A percentile compares a stretch with the other conserved stretches of the same genome.
These are phyloP conservation scores for Pitangus sulphuratus DNA, from an alignment of 2,797 vertebrate species.

Conservation along the genomic window DNA sequence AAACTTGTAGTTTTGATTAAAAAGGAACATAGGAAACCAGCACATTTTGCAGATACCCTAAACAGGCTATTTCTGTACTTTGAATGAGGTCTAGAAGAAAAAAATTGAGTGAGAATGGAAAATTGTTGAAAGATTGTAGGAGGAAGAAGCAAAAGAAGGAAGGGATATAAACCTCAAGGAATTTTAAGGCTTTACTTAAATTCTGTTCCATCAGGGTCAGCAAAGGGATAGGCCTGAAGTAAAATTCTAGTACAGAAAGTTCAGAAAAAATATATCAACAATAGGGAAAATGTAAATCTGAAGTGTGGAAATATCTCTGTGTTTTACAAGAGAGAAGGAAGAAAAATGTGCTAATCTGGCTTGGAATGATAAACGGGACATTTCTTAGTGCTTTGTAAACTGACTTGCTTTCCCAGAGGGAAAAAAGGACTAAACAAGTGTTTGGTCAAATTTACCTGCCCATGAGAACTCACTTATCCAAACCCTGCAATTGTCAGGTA, in stretches of 20 bases:
- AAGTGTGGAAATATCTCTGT: neutral
- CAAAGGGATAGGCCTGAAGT: neutral
- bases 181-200: neutral
- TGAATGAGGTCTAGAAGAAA: neutral
- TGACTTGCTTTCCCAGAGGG: neutral
- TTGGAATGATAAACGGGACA: neutral
- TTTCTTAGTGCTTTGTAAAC: neutral
- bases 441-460: neutral
- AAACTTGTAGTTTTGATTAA: slow-evolving; percentile 6
- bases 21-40: neutral
- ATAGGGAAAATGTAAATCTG: neutral
- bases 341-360: neutral
- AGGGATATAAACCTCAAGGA: neutral
- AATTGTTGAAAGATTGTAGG: neutral
- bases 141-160: neutral
- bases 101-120: neutral
- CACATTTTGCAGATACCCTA: neutral
- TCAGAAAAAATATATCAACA: neutral
- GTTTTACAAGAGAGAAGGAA: neutral
- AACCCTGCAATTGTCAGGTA: neutral
- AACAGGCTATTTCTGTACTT: neutral
- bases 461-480: neutral
- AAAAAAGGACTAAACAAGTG: neutral
- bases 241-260: neutral
- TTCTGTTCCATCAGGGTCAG: neutral